Percentiles rank a stretch among this genome's conserved stretches.
Evolutionary conservation across 2,797 vertebrate species (phyloP).

Genomic region (Coregonus sp.): DNA sequence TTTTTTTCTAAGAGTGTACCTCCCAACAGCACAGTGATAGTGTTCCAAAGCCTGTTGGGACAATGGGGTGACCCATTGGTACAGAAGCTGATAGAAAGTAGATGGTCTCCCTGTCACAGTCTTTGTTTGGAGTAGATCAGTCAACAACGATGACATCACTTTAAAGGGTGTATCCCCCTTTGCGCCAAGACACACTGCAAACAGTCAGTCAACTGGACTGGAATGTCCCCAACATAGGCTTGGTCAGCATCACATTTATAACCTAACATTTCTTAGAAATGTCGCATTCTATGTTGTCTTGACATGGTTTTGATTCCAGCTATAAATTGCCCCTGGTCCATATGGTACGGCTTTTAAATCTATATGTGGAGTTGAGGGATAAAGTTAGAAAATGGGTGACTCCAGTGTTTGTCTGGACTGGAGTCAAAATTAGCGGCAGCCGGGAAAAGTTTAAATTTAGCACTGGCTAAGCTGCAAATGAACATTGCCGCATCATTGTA

Average conservation of each 20-base stretch:
- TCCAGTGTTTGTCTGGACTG: background rate
- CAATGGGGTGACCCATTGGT: conserved; percentile 7
- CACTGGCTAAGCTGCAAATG: background rate
- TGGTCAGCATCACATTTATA: conserved; percentile 10
- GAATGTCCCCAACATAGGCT: background rate
- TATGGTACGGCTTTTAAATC: conserved; percentile 9
- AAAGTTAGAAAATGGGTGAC: conserved; percentile 21
- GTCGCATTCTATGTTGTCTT: background rate
- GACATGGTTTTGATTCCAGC: background rate
- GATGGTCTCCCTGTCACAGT: background rate
- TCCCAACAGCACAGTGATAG: conserved; percentile 8
- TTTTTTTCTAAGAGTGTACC: background rate
- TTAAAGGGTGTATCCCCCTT: conserved; percentile 11
- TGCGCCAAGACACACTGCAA: background rate
- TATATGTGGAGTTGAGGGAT: conserved; percentile 10
- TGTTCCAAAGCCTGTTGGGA: conserved; percentile 8
- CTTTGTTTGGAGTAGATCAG: background rate
- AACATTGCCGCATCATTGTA: background rate
- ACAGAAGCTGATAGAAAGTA: conserved; percentile 4
- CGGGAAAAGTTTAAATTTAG: conserved; percentile 15
- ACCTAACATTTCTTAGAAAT: conserved; percentile 1
- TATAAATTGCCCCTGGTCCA: background rate
- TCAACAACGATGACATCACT: conserved; percentile 32
- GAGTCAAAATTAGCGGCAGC: conserved; percentile 9
- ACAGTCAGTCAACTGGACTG: conserved; percentile 5